These are phyloP conservation scores for Nezara viridula DNA, from an alignment of 2,888 invertebrate genomes.

Conservation along the genomic window DNA sequence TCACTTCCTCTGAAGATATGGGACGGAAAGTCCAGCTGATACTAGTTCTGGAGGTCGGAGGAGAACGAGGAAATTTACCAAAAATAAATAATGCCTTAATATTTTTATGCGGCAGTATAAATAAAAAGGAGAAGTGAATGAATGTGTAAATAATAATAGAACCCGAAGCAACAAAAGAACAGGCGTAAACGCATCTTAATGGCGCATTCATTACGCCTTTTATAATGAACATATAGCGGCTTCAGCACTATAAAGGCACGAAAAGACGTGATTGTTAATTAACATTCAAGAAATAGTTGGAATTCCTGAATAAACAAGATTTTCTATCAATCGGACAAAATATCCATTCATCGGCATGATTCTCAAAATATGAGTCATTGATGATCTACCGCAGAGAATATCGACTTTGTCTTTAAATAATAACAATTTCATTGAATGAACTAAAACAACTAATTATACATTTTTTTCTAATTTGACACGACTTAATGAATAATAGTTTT, in stretches of 20 bases:
- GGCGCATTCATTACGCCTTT: neutral
- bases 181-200: neutral
- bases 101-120: neutral
- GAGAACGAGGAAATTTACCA: neutral
- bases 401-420: neutral
- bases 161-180: neutral
- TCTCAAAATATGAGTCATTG: neutral
- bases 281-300: neutral
- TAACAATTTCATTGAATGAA: neutral
- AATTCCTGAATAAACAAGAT: neutral
- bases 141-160: neutral
- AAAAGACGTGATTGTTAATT: neutral
- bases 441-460: neutral
- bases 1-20: slow-evolving; percentile 19
- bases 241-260: neutral
- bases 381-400: neutral
- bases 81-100: neutral
- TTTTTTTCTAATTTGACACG: neutral
- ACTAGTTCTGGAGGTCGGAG: neutral
- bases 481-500: neutral
- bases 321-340: neutral
- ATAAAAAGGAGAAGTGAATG: neutral
- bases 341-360: neutral
- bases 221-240: neutral
- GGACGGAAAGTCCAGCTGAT: slow-evolving; percentile 27